Conservation (phyloP, 1,140 invertebrate genomes). For the Coenobita brevimanus region DNA sequence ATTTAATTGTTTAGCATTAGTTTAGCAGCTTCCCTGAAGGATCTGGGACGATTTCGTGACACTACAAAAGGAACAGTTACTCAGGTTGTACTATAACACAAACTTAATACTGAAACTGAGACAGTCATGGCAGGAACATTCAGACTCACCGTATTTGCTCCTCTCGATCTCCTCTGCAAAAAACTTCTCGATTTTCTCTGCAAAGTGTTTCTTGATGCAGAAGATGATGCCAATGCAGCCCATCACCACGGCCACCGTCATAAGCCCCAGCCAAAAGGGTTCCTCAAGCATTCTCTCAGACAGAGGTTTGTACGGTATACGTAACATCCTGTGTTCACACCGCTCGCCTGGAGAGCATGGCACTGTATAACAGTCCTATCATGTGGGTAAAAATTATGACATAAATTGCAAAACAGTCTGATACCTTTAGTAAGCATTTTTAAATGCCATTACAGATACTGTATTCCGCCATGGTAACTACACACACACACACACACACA, state of each 20-base stretch:
- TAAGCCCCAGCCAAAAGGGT: slow-evolving; percentile 87
- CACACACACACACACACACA: too few relatives aligned
- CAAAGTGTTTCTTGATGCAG: slow-evolving; percentile 87
- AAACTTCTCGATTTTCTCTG: slow-evolving; percentile 86
- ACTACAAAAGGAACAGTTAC: too few relatives aligned
- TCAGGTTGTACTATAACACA: too few relatives aligned
- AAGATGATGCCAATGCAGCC: slow-evolving; percentile 83
- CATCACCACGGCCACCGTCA: slow-evolving; percentile 84
- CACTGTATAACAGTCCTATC: too few relatives aligned
- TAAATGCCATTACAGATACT: too few relatives aligned
- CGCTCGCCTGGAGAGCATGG: slow-evolving; percentile 73
- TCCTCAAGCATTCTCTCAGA: slow-evolving; percentile 85
- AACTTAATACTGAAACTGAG: not conserved
- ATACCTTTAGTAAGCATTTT: too few relatives aligned
- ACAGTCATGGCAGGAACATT: not conserved
- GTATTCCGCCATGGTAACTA: too few relatives aligned
- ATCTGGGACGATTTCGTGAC: too few relatives aligned
- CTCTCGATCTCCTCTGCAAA: slow-evolving; percentile 80
- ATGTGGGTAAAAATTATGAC: too few relatives aligned
- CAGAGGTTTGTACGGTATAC: slow-evolving; percentile 81
- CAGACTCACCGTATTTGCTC: slow-evolving; percentile 69
- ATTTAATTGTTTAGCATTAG: too few relatives aligned
- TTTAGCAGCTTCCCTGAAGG: too few relatives aligned
- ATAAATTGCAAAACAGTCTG: too few relatives aligned
- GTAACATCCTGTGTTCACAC: slow-evolving; percentile 79